Conservation (phyloP, 2,113 vertebrate species). For the Epinephelus moara region DNA sequence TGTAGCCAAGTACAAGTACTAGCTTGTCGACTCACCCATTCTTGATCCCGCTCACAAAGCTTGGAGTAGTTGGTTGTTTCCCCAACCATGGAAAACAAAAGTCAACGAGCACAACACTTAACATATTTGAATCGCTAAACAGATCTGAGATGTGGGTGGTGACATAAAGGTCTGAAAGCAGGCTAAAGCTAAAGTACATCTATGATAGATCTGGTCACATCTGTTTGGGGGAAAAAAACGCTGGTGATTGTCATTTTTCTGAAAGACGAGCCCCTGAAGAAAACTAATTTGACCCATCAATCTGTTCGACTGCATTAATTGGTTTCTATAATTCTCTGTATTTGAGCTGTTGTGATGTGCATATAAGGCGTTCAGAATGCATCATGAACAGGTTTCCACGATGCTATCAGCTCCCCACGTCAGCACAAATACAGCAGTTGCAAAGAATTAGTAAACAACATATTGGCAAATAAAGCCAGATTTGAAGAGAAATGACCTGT, state of each 20-base stretch:
- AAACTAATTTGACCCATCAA: neutral
- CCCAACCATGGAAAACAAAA: no score
- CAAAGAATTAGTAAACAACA: conserved; percentile 1
- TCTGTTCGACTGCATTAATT: neutral
- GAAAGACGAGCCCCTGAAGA: neutral
- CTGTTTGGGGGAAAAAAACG: neutral
- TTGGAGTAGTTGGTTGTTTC: no score
- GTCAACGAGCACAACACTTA: neutral
- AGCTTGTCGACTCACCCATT: no score
- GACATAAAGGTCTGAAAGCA: neutral
- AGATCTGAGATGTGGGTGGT: no score
- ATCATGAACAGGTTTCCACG: neutral
- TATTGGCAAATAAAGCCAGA: neutral
- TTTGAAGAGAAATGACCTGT: neutral
- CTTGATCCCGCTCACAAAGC: no score
- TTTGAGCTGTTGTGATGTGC: neutral
- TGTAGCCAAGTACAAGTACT: no score
- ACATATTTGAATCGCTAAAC: neutral
- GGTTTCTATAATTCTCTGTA: neutral
- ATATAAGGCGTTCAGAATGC: neutral
- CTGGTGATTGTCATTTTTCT: neutral
- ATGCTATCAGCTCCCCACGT: neutral
- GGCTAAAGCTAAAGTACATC: neutral
- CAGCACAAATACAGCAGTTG: neutral
- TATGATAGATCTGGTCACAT: neutral